Base-by-base conservation (phyloP, 2,888 invertebrate genomes). In the Mongoloraphidia duomilia region DNA sequence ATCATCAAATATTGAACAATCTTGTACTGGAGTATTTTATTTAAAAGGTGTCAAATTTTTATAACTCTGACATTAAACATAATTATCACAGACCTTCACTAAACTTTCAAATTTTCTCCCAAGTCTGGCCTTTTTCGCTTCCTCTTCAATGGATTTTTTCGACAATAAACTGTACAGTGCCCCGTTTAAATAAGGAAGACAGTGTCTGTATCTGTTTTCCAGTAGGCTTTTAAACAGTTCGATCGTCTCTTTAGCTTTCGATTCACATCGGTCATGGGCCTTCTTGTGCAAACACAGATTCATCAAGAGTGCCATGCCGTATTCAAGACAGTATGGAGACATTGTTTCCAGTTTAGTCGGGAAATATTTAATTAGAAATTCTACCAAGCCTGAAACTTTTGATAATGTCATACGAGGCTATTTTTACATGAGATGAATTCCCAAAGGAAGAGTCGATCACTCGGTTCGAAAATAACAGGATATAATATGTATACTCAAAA, bases 271-370 rank as follows among this genome's bases (percentile, higher is more conserved):
- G 12, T 53, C 46, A 47, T 57, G 55, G 6, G 77, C 77, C 52
- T 72, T 66, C 26, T 70, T 68, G 55, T 79, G 72, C 36, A 82
- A 66, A 54, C 79, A 80, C 8, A 83, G 65, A 61, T 82, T 83
- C 77, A 82, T 80, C 17, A 82, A 66, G 10, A 83, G 66, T 5
- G 82, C 81, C 9, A 76, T 72, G n/a, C 76, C 70, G 58, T 80
- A 81, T 59, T 81, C 80, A 54, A 80, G 66, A 40, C 76, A 72
- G 59, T 82, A 82, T 1, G 71, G 65, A 43, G 68, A 66, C 54
- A 69, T 63, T 44, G 58, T 56, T 8, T 61, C 60, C 51, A 61
- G 63, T 44, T 68, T 64, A 43, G 63, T 61, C 41, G 72, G 69
- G 48, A 82, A 64, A 49, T 75, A 73, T 46, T 65, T 63, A 8